These are phyloP conservation scores for Tortricodes alternella DNA, from an alignment of 2,888 invertebrate genomes.

Conservation along the genomic window DNA sequence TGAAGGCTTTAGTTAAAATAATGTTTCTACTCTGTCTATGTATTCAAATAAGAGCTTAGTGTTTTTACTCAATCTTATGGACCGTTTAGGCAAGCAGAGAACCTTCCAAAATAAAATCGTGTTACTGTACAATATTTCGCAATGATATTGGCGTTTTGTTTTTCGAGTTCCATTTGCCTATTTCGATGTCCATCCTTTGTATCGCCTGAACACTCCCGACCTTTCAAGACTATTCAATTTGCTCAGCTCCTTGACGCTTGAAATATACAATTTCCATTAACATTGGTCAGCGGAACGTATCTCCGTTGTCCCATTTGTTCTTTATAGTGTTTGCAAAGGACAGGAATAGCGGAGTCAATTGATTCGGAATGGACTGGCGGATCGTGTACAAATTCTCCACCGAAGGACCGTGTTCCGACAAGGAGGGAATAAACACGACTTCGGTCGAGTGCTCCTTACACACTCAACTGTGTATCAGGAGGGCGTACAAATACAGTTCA, in stretches of 20 bases:
- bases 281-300: neutral
- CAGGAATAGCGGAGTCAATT: neutral
- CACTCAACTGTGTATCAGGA: neutral
- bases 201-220: neutral
- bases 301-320: neutral
- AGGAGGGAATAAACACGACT: neutral
- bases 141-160: no score
- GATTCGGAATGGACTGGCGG: neutral
- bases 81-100: no score
- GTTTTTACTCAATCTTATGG: no score
- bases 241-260: neutral
- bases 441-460: constrained; percentile 2
- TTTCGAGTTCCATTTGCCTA: no score
- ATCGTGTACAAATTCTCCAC: neutral
- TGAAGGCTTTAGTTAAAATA: no score
- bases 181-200: neutral
- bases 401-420: neutral
- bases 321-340: constrained; percentile 11
- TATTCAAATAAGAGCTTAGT: no score
- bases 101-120: no score
- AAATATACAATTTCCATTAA: neutral
- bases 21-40: no score
- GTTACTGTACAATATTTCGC: no score
- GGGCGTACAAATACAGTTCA: neutral
- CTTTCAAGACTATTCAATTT: neutral